Evolutionary conservation across 1,140 invertebrate species (phyloP).

Genomic region (Sminthurinus signatus): DNA sequence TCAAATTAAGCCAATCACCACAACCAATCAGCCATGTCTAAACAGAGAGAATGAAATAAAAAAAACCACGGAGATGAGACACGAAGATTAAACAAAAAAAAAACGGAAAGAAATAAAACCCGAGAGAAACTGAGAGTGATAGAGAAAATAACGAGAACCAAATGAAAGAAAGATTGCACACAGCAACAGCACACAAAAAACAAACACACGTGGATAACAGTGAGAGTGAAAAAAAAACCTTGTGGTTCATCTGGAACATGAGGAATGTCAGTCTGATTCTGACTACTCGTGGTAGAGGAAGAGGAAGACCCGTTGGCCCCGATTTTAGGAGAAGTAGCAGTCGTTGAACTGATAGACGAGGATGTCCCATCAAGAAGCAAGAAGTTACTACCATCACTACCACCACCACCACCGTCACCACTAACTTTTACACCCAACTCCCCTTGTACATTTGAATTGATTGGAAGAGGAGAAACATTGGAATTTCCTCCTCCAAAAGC

Average conservation of each 20-base stretch:
- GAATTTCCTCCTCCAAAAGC: background rate
- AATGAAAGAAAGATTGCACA: too few species aligned
- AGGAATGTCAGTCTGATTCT: background rate
- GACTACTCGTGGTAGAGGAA: background rate
- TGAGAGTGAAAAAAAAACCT: background rate
- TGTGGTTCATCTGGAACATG: background rate
- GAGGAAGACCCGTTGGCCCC: background rate
- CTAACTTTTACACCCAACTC: conserved; percentile 1
- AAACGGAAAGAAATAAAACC: too few species aligned
- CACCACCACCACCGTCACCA: background rate
- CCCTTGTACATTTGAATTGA: background rate
- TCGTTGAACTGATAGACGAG: background rate
- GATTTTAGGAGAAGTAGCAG: background rate
- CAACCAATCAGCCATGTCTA: too few species aligned
- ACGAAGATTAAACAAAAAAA: too few species aligned
- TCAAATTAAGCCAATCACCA: too few species aligned
- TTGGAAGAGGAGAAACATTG: background rate
- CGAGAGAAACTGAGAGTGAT: too few species aligned
- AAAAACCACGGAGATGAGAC: background rate
- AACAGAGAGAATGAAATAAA: background rate
- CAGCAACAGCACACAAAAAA: too few species aligned
- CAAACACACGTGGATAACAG: background rate
- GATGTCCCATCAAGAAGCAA: background rate
- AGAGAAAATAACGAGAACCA: too few species aligned
- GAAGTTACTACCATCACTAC: background rate